Conservation (phyloP, 2,797 vertebrate species). For the Adrianichthys oophorus region DNA sequence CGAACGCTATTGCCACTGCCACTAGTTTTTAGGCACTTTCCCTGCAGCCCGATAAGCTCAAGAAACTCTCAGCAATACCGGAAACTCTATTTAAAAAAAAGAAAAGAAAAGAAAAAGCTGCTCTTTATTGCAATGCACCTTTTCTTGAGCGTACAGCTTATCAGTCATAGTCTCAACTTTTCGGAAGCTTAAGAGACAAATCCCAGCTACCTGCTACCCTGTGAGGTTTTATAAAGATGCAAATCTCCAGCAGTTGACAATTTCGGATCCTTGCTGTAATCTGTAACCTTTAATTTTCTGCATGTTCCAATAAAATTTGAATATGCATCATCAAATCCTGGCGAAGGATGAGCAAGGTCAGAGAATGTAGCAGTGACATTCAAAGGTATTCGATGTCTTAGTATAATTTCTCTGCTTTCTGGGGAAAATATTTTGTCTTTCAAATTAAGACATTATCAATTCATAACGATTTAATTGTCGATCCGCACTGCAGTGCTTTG, state of each 20-base stretch:
- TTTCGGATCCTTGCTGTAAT: slow-evolving; percentile 41
- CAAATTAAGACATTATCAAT: slow-evolving; percentile 1
- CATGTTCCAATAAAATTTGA: slow-evolving; percentile 42
- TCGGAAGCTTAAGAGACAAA: slow-evolving; percentile 51
- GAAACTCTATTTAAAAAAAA: not conserved
- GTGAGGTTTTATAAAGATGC: slow-evolving; percentile 56
- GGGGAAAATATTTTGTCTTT: not conserved
- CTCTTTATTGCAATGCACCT: slow-evolving; percentile 96
- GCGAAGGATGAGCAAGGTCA: slow-evolving; percentile 13
- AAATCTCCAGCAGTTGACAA: slow-evolving; percentile 47
- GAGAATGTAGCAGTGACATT: slow-evolving; percentile 22
- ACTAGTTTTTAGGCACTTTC: slow-evolving; percentile 49
- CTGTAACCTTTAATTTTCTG: slow-evolving; percentile 42
- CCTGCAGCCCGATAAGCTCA: slow-evolving; percentile 38
- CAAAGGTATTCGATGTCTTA: not conserved
- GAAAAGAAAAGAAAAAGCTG: slow-evolving; percentile 79
- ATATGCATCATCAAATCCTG: slow-evolving; percentile 21
- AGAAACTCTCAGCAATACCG: slow-evolving; percentile 33
- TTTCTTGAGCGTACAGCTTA: slow-evolving; percentile 96
- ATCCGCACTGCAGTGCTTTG: too few species aligned
- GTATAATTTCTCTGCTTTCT: not conserved
- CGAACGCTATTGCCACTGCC: slow-evolving; percentile 47
- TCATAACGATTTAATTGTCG: not conserved
- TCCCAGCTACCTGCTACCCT: slow-evolving; percentile 42
- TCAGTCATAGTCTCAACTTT: slow-evolving; percentile 85